Evolutionary conservation across 2,888 invertebrate genomes (phyloP).

Genomic region (Diplazon laetatorius): DNA sequence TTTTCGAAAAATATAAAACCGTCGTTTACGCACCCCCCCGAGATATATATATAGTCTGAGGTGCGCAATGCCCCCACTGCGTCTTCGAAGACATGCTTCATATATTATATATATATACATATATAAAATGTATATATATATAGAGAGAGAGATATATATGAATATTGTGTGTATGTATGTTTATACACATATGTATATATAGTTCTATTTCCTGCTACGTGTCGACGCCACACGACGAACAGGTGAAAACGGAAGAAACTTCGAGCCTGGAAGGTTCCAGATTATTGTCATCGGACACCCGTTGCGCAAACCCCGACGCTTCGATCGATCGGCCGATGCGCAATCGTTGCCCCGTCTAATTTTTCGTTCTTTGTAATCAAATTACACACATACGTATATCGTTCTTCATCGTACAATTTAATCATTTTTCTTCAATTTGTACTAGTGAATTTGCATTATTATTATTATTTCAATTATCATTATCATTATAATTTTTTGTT

Average conservation of each 20-base stretch:
- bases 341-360: conserved; percentile 2
- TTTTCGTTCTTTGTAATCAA: no score
- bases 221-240: neutral
- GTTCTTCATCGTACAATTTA: no score
- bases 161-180: no score
- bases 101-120: neutral
- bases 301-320: neutral
- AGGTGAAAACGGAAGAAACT: conserved; percentile 18
- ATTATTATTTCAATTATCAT: no score
- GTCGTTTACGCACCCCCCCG: conserved; percentile 60
- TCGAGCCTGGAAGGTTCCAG: conserved; percentile 23
- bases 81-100: conserved; percentile 2
- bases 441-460: no score
- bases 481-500: no score
- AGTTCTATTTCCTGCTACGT: no score
- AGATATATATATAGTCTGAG: conserved; percentile 37
- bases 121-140: no score
- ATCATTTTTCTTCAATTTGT: no score
- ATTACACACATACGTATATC: no score
- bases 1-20: conserved; percentile 70
- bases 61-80: conserved; percentile 7
- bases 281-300: neutral
- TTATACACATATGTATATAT: no score
- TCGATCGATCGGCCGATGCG: conserved; percentile 9
- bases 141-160: no score